Conservation (phyloP, 2,797 vertebrate genomes). For the Pelodytes ibericus region DNA sequence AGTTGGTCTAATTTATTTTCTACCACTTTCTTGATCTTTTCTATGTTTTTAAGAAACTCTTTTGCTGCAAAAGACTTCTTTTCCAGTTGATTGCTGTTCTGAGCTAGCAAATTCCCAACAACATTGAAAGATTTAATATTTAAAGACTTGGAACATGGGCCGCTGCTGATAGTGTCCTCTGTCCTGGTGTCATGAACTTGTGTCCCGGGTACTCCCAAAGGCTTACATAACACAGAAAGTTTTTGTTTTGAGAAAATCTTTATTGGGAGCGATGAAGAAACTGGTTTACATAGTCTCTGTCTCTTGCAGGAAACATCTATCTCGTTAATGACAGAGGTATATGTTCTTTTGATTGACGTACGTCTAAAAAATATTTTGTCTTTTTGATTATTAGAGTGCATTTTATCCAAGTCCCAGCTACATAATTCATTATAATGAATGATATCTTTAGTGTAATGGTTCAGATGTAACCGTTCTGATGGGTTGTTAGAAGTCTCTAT, state of each 20-base stretch:
- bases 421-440: slow-evolving; percentile 61
- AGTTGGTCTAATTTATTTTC: slow-evolving; percentile 48
- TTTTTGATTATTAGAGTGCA: slow-evolving; percentile 55
- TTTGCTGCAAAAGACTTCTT: slow-evolving; percentile 17
- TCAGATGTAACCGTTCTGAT: slow-evolving; percentile 43
- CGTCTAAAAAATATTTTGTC: slow-evolving; percentile 56
- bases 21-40: slow-evolving; percentile 54
- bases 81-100: slow-evolving; percentile 56
- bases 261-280: slow-evolving; percentile 63
- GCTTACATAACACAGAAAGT: slow-evolving; percentile 57
- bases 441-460: slow-evolving; percentile 58
- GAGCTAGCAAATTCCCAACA: slow-evolving; percentile 9
- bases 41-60: slow-evolving; percentile 15
- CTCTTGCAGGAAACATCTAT: slow-evolving; percentile 65
- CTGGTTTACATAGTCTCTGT: slow-evolving; percentile 62
- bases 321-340: slow-evolving; percentile 62
- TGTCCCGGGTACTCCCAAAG: slow-evolving; percentile 68
- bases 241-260: slow-evolving; percentile 56
- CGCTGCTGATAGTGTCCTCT: slow-evolving; percentile 46
- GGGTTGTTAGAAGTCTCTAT: slow-evolving; percentile 55
- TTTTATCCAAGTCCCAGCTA: slow-evolving; percentile 61
- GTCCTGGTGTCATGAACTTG: slow-evolving; percentile 31
- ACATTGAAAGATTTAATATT: slow-evolving; percentile 18
- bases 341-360: slow-evolving; percentile 72
- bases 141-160: slow-evolving; percentile 26